Percentiles rank a stretch among this genome's conserved stretches.
Evolutionary conservation across 2,113 vertebrate genomes (phyloP).

Genomic region (Cynopterus brachyotis): DNA sequence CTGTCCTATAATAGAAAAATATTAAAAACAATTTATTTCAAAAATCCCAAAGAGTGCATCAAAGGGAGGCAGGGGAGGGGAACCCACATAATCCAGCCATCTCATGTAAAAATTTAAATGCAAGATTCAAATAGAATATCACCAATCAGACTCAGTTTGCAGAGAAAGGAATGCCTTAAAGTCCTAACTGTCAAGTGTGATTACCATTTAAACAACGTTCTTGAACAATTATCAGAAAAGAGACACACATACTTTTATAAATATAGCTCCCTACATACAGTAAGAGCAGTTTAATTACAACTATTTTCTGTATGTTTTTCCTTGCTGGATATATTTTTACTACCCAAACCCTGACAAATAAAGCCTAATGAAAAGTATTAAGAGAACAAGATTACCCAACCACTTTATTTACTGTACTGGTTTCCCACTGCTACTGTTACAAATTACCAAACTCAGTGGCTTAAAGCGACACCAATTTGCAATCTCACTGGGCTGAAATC

Average conservation of each 20-base stretch:
- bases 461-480: not conserved
- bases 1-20: not conserved
- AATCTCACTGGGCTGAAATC: not conserved
- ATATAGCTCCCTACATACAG: not conserved
- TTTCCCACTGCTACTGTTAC: not conserved
- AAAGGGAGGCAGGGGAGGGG: not conserved
- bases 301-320: not conserved
- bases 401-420: not conserved
- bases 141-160: not conserved
- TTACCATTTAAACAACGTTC: slow-evolving; percentile 4
- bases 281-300: slow-evolving; percentile 28
- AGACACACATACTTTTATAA: not conserved
- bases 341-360: not conserved
- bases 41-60: not conserved
- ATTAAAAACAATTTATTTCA: not conserved
- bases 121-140: not conserved
- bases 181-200: not conserved
- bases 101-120: not conserved
- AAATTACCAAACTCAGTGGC: not conserved
- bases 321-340: not conserved
- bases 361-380: not conserved
- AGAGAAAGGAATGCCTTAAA: not conserved
- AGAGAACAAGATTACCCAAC: not conserved
- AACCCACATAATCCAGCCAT: not conserved
- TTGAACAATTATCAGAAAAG: slow-evolving; percentile 16